These are phyloP conservation scores for Sminthurides aquaticus DNA, from an alignment of 2,888 invertebrate genomes.

Conservation along the genomic window DNA sequence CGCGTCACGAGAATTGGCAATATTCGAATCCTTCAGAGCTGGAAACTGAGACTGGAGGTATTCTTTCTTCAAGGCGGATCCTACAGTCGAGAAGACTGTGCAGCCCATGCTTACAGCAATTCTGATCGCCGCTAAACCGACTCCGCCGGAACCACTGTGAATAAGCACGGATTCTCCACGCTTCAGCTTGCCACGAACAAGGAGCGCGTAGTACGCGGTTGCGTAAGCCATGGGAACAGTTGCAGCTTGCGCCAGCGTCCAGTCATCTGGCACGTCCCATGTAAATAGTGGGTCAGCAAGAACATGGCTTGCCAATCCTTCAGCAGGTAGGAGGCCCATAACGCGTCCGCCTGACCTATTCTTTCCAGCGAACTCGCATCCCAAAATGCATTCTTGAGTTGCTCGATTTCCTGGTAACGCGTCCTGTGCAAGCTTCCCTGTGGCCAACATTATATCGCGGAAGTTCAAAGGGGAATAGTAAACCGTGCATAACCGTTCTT, in stretches of 20 bases:
- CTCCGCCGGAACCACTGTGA: too few relatives aligned
- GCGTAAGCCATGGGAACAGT: slow-evolving; percentile 61
- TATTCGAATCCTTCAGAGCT: slow-evolving; percentile 55
- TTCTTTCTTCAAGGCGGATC: slow-evolving; percentile 67
- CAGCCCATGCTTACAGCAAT: slow-evolving; percentile 60
- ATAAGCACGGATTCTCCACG: slow-evolving; percentile 49
- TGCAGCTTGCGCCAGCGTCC: slow-evolving; percentile 59
- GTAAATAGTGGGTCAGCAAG: slow-evolving; percentile 49
- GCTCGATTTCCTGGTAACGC: slow-evolving; percentile 56
- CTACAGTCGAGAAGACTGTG: slow-evolving; percentile 64
- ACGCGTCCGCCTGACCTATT: slow-evolving; percentile 47
- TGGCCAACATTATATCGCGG: slow-evolving; percentile 82
- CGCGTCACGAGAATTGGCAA: slow-evolving; percentile 61
- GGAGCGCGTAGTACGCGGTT: slow-evolving; percentile 58
- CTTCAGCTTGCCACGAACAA: slow-evolving; percentile 53
- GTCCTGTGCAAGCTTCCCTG: slow-evolving; percentile 84
- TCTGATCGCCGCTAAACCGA: slow-evolving; percentile 71
- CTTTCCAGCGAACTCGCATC: slow-evolving; percentile 55
- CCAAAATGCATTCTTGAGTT: slow-evolving; percentile 53
- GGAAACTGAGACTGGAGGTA: slow-evolving; percentile 84
- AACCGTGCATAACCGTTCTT: slow-evolving; percentile 53
- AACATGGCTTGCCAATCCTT: slow-evolving; percentile 54
- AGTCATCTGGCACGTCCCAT: slow-evolving; percentile 55
- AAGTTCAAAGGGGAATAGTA: slow-evolving; percentile 80
- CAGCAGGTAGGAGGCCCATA: slow-evolving; percentile 49